Base-by-base conservation (phyloP, 1,140 invertebrate species). In the Myzus persicae region DNA sequence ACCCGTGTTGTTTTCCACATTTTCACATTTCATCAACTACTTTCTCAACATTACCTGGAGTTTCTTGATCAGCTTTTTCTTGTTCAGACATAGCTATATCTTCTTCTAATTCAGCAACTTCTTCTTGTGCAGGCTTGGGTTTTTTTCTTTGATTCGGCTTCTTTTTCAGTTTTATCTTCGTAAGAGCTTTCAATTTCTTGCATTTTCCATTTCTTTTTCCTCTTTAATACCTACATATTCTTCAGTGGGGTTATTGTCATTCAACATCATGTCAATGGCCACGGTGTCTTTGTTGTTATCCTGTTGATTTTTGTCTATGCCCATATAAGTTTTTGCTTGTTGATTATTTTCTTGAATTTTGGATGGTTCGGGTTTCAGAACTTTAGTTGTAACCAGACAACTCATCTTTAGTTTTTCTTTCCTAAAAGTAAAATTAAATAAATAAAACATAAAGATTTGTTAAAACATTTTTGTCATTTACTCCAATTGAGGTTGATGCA, bases 161-260 rank as follows among this genome's bases (percentile, higher is more conserved):
- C 84, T 31, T 85, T 85, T 36, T 8, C 31, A 48, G 44, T 7
- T 1, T 36, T 20, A 46, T 44, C 6, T 26, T 44, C 26, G 9
- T 14, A 24, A 42, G 85, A 85, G 26, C 44, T 88, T 48, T 88
- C 18, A 20, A 40, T 88, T 67, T 0, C 22, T 31, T 54, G 93
- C 22, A n/a, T 85, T 76, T 46, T 67, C 51, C 9, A 24, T 26
- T 42, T 84, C 84, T 26, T 85, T 42, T 26, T 88, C 40, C 7
- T 51, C 36, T 88, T 88, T 46, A 20, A 1, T 5, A n/a, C 8
- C 11, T 8, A 1, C n/a, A 46, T 40, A 20, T 31, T 14, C 85
- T 36, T 88, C 84, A 48, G 38, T n/a, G 6, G 93, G n/a, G 38
- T 82, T 20, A 93, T 84, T 42, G 2, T 93, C 36, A 42, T 93